Evolutionary conservation across 2,113 vertebrate species (phyloP).

Genomic region (Pterocles burchelli): DNA sequence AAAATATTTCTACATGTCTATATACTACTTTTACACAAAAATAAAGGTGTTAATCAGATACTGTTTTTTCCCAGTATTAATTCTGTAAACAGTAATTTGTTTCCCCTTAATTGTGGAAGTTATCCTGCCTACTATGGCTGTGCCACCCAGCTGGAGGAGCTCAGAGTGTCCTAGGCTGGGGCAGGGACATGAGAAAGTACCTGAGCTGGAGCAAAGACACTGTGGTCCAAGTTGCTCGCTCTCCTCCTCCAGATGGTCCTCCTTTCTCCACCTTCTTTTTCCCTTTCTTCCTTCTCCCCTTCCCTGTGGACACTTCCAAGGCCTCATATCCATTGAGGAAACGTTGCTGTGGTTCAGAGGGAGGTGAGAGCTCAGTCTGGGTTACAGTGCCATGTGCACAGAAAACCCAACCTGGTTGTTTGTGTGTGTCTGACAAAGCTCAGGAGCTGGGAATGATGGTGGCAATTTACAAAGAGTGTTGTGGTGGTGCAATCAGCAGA

Average conservation of each 20-base stretch:
- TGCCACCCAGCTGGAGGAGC: not conserved
- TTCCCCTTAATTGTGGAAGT: not conserved
- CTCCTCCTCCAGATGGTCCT: not conserved
- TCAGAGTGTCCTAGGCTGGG: not conserved
- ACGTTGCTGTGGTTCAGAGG: not conserved
- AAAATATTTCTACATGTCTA: not conserved
- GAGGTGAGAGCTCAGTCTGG: not conserved
- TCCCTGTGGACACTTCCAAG: not conserved
- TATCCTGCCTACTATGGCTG: not conserved
- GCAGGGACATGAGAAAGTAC: not conserved
- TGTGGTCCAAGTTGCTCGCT: not conserved
- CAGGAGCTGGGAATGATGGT: not conserved
- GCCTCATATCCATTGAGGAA: not conserved
- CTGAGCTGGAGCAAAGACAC: not conserved
- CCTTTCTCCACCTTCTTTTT: not conserved
- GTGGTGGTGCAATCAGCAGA: not conserved
- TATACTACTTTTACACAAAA: not conserved
- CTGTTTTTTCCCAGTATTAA: not conserved
- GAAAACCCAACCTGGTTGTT: not conserved
- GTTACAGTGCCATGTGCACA: accelerated
- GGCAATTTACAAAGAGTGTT: not conserved
- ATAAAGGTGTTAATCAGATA: not conserved
- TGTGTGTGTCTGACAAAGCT: not conserved
- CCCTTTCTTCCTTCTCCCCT: not conserved
- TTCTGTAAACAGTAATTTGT: not conserved